phyloP scores from a whole-genome alignment of 2,797 vertebrate genomes.

The Gastrophryne carolinensis region DNA sequence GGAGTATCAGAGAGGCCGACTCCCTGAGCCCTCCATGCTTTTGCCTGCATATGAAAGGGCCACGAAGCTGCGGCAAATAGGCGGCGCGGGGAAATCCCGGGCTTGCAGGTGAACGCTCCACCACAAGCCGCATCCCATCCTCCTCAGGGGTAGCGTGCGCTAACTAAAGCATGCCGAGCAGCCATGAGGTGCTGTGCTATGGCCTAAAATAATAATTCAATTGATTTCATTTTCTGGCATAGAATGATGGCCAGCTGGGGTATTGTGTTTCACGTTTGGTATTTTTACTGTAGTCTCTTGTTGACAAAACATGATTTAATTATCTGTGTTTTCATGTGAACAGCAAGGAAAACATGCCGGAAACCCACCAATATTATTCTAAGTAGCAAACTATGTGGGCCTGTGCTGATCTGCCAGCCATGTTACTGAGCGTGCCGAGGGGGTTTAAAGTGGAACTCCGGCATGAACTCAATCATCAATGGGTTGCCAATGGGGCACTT shows the following conservation, averaged over 20 bases:
- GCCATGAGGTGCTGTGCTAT: not conserved
- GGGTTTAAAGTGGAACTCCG: not conserved
- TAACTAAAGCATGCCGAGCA: conserved; percentile 31
- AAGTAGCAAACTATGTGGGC: not conserved
- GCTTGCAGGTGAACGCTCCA: conserved; percentile 34
- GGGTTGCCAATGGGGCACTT: too few species aligned
- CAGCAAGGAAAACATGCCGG: not conserved
- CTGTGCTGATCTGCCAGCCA: not conserved
- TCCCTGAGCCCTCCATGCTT: conserved; percentile 27
- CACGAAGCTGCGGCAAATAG: conserved; percentile 8
- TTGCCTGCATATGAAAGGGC: conserved; percentile 27
- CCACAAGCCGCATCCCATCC: conserved; percentile 1
- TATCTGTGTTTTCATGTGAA: not conserved
- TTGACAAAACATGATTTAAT: conserved; percentile 31
- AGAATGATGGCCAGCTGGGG: conserved; percentile 23
- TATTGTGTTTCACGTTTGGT: not conserved
- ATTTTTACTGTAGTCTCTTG: conserved; percentile 1
- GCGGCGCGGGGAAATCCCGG: conserved; percentile 36
- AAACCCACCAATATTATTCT: not conserved
- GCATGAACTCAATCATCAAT: too few species aligned
- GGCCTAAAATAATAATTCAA: conserved; percentile 39
- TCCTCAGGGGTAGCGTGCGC: conserved; percentile 20
- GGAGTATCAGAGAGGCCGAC: conserved; percentile 20
- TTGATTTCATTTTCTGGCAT: conserved; percentile 5
- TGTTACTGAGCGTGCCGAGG: not conserved